phyloP scores from a whole-genome alignment of 2,888 invertebrate species.

The Lasiommata megera region DNA sequence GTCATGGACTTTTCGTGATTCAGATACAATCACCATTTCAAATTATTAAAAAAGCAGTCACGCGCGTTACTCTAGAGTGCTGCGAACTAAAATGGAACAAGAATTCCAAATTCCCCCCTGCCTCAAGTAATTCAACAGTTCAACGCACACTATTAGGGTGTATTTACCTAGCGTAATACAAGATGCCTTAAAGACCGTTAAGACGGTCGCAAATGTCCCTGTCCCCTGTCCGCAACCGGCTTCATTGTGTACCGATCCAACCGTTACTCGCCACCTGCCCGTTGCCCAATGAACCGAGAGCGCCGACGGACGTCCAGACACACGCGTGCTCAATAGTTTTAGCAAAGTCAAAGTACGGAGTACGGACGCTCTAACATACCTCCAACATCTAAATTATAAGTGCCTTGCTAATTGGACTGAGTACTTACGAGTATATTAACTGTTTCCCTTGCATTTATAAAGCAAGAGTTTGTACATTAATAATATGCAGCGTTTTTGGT shows the following conservation, averaged over 20 bases:
- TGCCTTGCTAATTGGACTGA: too few species aligned
- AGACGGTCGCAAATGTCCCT: conserved; percentile 33
- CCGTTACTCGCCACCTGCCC: conserved; percentile 79
- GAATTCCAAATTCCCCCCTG: conserved; percentile 4
- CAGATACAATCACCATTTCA: conserved; percentile 21
- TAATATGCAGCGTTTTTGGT: too few species aligned
- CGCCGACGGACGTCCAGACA: conserved; percentile 54
- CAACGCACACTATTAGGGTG: conserved; percentile 21
- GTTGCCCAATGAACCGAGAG: conserved; percentile 73
- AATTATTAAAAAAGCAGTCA: conserved; percentile 2
- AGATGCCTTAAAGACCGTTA: conserved; percentile 34
- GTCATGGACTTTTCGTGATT: conserved; percentile 31
- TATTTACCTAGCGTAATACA: conserved; percentile 29
- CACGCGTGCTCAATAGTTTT: conserved; percentile 46
- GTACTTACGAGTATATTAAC: too few species aligned
- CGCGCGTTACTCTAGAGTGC: conserved; percentile 6
- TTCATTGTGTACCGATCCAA: conserved; percentile 53
- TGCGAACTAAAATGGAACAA: neutral
- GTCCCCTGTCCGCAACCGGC: conserved; percentile 34
- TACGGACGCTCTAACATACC: too few species aligned
- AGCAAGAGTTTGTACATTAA: too few species aligned
- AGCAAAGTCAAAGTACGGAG: conserved; percentile 20
- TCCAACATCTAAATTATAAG: too few species aligned
- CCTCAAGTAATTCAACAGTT: conserved; percentile 5
- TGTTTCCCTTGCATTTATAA: too few species aligned